A percentile compares a stretch with the other conserved stretches of the same genome.
Evolutionary conservation across 1,140 invertebrate genomes (phyloP).

Genomic region (Pogonomyrmex californicus): DNA sequence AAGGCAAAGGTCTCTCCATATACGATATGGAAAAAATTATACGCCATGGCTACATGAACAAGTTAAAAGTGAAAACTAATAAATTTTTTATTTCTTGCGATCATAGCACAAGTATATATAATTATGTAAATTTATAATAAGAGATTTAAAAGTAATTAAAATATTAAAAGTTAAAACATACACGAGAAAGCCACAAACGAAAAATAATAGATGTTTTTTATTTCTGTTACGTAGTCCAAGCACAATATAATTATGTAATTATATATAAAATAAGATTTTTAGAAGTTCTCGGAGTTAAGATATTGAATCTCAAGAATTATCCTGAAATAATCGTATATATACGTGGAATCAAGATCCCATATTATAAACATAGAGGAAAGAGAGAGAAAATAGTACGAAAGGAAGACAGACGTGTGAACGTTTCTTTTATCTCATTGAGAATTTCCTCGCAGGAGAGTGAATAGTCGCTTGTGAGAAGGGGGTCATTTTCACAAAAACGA

Average conservation of each 20-base stretch:
- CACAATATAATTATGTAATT: background rate
- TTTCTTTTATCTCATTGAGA: constrained; percentile 57
- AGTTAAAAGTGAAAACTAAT: constrained; percentile 37
- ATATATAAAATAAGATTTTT: background rate
- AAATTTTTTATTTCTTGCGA: background rate
- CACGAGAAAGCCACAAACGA: constrained; percentile 18
- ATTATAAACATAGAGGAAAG: constrained; percentile 2
- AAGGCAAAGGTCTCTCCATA: constrained; percentile 24
- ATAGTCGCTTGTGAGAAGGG: constrained; percentile 32
- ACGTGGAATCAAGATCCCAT: constrained; percentile 6
- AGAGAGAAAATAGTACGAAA: constrained; percentile 3
- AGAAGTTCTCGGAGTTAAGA: background rate
- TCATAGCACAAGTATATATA: background rate
- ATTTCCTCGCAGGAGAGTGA: constrained; percentile 60
- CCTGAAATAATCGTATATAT: background rate
- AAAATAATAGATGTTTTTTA: background rate
- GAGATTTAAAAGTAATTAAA: background rate
- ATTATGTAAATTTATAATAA: background rate
- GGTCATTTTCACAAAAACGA: constrained; percentile 56
- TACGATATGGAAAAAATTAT: constrained; percentile 10
- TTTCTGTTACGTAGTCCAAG: background rate
- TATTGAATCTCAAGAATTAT: background rate
- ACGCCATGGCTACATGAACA: background rate
- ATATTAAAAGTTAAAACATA: background rate
- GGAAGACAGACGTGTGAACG: constrained; percentile 58